Base-by-base conservation (phyloP, 2,888 invertebrate species). In the Athalia circularis region DNA sequence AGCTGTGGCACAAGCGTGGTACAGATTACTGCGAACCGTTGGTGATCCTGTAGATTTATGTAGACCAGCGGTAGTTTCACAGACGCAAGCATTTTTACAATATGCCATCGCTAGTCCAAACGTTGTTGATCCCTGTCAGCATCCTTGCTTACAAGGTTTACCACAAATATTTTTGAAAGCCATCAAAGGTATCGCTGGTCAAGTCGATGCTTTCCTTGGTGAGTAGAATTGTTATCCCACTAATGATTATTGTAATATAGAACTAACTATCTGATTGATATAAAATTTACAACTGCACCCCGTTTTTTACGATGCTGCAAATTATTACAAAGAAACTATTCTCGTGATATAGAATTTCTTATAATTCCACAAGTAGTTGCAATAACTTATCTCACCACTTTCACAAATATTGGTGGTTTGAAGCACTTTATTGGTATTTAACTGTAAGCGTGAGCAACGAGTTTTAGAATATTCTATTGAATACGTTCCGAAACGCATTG, bases 201-300 rank as follows among this genome's bases (percentile, higher is more conserved):
- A 98, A 88, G 97, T 98, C 11, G 98, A 99, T 91, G 97, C 98
- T 1, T 99, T 98, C 91, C 92, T 99, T 82, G 98, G 98, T 97
- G 92, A 91, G 92, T 90, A 29, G 47, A 65, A 64, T 29, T 6
- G 9, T 13, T 4, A 8, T 61, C 15, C 47, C 47, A 3, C 15
- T 50, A 5, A 54, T 11, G 29, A 65, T 11, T 15, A 5, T 50
- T 61, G 64, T 64, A 52, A 75, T 62, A 64, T 64, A 45, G 7
- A 9, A 57, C 59, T 11, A 11, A 7, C n/a, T 4, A 45, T 13
- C 29, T 9, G 9, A 72, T 68, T 9, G 13, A 45, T 29, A 8
- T 52, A 6, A 54, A 45, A 64, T n/a, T 11, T 13, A 8, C 5
- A 65, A 54, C 11, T 43, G 15, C 52, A 54, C 68, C 4, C 54